Conservation (phyloP, 2,888 invertebrate species). For the Ametastegia equiseti region DNA sequence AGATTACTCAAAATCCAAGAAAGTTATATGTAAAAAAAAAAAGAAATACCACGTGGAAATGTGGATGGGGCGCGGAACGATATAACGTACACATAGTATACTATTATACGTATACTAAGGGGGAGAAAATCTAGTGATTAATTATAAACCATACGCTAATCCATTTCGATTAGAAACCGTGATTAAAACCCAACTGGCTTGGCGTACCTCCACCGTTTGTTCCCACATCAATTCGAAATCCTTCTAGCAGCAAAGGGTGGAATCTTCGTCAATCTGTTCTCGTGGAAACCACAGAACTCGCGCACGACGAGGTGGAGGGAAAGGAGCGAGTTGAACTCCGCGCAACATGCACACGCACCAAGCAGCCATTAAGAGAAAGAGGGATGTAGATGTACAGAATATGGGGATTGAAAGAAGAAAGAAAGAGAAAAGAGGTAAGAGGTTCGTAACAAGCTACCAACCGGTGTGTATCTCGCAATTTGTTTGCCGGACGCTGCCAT, state of each 20-base stretch:
- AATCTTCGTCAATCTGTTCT: slow-evolving; percentile 60
- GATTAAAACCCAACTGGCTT: slow-evolving; percentile 29
- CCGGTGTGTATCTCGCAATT: slow-evolving; percentile 73
- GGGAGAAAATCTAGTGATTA: slow-evolving; percentile 33
- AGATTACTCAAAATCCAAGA: slow-evolving; percentile 39
- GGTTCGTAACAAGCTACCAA: slow-evolving; percentile 69
- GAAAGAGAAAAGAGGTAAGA: slow-evolving; percentile 54
- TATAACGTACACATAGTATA: background rate
- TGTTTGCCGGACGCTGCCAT: slow-evolving; percentile 75
- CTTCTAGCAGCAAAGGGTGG: slow-evolving; percentile 46
- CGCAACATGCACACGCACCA: slow-evolving; percentile 9
- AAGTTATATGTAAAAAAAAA: background rate
- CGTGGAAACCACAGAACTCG: no score
- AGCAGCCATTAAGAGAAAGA: slow-evolving; percentile 1
- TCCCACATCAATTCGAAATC: slow-evolving; percentile 65
- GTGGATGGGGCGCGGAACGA: no score
- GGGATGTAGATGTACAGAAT: background rate
- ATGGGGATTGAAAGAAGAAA: slow-evolving; percentile 16
- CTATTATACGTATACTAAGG: no score
- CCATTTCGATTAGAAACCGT: slow-evolving; percentile 36
- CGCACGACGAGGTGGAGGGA: background rate
- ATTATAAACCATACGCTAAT: slow-evolving; percentile 30
- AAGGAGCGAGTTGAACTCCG: slow-evolving; percentile 14
- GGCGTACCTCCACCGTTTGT: slow-evolving; percentile 53
- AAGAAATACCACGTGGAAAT: background rate